Conservation (phyloP, 2,113 vertebrate genomes). For the Odocoileus virginianus region DNA sequence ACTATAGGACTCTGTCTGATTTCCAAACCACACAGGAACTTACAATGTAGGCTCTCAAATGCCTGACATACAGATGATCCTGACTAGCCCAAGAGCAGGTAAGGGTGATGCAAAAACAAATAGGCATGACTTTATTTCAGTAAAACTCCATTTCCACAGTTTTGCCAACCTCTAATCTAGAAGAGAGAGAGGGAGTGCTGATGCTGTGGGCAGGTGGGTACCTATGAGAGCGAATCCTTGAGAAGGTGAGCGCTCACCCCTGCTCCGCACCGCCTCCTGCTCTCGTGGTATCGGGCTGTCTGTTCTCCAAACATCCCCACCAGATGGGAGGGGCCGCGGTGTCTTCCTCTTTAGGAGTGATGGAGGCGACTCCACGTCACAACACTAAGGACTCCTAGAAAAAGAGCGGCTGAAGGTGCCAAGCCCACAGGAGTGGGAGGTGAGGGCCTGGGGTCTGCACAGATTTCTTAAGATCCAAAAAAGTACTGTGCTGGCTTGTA, state of each 20-base stretch:
- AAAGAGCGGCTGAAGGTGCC: constrained; percentile 17
- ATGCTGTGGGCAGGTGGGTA: accelerated
- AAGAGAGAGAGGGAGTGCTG: neutral
- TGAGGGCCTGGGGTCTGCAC: neutral
- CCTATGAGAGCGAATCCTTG: neutral
- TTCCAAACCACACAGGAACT: neutral
- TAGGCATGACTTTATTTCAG: too few species aligned
- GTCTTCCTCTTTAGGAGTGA: neutral
- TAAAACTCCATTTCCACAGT: neutral
- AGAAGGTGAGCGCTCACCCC: accelerated
- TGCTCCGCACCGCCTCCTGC: neutral
- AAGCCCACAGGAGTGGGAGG: neutral
- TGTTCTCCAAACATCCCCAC: neutral
- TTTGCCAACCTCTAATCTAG: neutral
- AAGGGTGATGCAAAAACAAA: accelerated
- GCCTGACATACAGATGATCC: neutral
- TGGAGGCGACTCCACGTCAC: neutral
- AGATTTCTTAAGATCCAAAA: neutral
- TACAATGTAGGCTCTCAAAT: neutral
- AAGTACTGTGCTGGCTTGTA: neutral
- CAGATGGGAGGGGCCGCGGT: neutral
- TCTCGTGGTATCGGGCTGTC: neutral
- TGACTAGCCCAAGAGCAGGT: too few species aligned
- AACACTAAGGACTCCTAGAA: neutral
- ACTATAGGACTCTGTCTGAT: neutral